Conservation (phyloP, 2,797 vertebrate genomes). For the Knipowitschia caucasica region DNA sequence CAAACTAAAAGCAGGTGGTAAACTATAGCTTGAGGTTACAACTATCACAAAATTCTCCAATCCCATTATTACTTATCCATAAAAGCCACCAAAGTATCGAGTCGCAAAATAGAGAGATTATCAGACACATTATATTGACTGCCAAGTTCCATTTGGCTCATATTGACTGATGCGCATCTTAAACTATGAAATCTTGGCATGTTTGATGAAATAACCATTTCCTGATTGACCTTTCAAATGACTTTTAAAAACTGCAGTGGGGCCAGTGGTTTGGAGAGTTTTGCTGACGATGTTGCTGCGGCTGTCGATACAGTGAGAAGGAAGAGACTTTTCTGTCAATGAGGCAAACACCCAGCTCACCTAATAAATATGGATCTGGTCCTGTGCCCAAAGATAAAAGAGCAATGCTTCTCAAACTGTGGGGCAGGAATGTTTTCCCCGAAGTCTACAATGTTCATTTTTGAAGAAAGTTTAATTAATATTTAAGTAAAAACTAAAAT, state of each 20-base stretch:
- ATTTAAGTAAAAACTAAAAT: too few relatives aligned
- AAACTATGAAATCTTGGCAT: constrained; percentile 27
- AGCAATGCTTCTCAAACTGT: constrained; percentile 5
- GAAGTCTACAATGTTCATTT: not conserved
- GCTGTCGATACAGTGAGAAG: constrained; percentile 16
- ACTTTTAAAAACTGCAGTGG: constrained; percentile 21
- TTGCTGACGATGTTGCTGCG: constrained; percentile 21
- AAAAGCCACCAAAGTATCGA: not conserved
- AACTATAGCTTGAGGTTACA: not conserved
- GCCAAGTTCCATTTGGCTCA: constrained; percentile 7
- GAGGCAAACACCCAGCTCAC: constrained; percentile 18
- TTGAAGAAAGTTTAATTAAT: not conserved
- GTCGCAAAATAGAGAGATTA: not conserved
- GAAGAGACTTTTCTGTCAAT: constrained; percentile 17
- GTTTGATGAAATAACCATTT: constrained; percentile 22
- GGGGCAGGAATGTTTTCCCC: not conserved
- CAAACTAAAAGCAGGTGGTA: not conserved
- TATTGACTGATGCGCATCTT: constrained; percentile 9
- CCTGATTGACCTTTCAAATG: constrained; percentile 32
- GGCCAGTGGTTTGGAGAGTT: constrained; percentile 21
- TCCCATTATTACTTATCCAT: not conserved
- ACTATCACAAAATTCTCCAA: not conserved
- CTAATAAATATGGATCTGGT: constrained; percentile 24
- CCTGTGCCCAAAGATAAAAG: constrained; percentile 1
- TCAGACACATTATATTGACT: not conserved